phyloP scores from a whole-genome alignment of 1,140 invertebrate genomes.

The Aethina tumida region DNA sequence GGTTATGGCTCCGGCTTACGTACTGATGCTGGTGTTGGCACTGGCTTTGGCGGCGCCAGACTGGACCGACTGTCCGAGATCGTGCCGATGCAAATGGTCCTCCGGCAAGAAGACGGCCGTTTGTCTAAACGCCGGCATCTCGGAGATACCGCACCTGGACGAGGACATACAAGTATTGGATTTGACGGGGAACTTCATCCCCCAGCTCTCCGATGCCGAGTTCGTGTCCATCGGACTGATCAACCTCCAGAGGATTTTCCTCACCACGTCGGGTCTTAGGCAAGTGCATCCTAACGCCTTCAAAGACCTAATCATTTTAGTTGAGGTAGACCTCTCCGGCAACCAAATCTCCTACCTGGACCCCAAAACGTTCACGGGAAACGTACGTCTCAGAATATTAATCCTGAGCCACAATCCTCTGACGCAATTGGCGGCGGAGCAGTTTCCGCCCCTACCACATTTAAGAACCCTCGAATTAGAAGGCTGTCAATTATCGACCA shows the following conservation, averaged over 20 bases:
- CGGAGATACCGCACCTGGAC: constrained; percentile 63
- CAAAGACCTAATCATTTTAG: constrained; percentile 72
- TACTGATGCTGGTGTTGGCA: constrained; percentile 28
- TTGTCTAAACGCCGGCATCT: constrained; percentile 65
- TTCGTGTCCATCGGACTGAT: constrained; percentile 69
- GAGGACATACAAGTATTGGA: constrained; percentile 80
- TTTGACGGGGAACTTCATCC: constrained; percentile 68
- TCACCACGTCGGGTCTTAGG: constrained; percentile 61
- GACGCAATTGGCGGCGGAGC: constrained; percentile 46
- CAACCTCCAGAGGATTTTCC: constrained; percentile 74
- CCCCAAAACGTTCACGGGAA: constrained; percentile 63
- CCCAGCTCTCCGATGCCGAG: constrained; percentile 63
- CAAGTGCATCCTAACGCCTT: constrained; percentile 74
- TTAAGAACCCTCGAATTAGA: constrained; percentile 64
- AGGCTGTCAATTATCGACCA: constrained; percentile 58
- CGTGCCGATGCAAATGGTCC: constrained; percentile 81
- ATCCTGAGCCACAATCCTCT: constrained; percentile 63
- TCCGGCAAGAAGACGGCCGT: constrained; percentile 79
- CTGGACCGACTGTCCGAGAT: constrained; percentile 71
- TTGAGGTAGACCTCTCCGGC: constrained; percentile 74
- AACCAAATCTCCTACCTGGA: constrained; percentile 59
- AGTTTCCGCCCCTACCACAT: constrained; percentile 63
- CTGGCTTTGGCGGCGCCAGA: constrained; percentile 49
- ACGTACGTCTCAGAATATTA: constrained; percentile 58
- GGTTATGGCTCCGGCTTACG: constrained; percentile 28